A percentile compares a stretch with the other conserved stretches of the same genome.
phyloP scores from a whole-genome alignment of 2,113 vertebrate genomes.

The Upupa epops region DNA sequence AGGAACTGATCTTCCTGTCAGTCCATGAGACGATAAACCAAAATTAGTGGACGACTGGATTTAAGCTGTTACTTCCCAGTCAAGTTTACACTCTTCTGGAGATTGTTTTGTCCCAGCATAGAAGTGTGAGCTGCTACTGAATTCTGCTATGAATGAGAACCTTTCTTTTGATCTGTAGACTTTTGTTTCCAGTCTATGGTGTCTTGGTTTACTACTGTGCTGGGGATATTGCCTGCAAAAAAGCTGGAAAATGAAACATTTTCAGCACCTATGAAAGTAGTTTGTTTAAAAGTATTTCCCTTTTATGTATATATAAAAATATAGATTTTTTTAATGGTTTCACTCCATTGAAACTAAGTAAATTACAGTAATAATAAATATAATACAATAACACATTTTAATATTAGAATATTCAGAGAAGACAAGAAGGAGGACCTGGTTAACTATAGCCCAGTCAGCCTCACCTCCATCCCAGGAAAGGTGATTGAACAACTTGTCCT shows the following conservation, averaged over 20 bases:
- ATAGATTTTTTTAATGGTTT: no score
- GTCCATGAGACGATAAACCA: not conserved
- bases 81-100: slow-evolving; percentile 53
- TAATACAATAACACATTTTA: no score
- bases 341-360: no score
- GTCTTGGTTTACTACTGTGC: slow-evolving; percentile 46
- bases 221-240: slow-evolving; percentile 47
- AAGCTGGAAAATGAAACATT: slow-evolving; percentile 40
- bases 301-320: no score
- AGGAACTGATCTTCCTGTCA: not conserved
- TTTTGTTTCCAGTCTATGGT: slow-evolving; percentile 47
- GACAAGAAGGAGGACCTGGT: no score
- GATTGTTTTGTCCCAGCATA: slow-evolving; percentile 32
- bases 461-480: no score
- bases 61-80: slow-evolving; percentile 14
- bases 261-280: slow-evolving; percentile 34
- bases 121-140: slow-evolving; percentile 54
- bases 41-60: not conserved
- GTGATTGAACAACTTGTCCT: no score
- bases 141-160: slow-evolving; percentile 54
- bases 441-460: no score
- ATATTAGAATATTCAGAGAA: no score
- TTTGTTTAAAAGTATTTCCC: no score
- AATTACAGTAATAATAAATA: no score
- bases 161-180: slow-evolving; percentile 55